Evolutionary conservation across 2,888 invertebrate species (phyloP).

Genomic region (Pristionchus exspectatus): DNA sequence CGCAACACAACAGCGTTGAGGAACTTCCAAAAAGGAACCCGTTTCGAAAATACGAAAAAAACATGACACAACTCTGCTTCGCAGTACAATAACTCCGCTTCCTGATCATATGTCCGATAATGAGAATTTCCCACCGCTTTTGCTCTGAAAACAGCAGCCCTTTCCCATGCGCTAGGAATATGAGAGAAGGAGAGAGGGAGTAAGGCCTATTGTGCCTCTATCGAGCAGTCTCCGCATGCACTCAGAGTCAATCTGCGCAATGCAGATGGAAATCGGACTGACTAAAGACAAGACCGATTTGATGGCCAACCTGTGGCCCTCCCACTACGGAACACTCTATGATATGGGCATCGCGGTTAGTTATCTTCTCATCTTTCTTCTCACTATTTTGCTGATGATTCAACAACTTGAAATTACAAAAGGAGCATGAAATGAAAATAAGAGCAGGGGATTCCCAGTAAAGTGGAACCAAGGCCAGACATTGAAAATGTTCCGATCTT

Average conservation of each 20-base stretch:
- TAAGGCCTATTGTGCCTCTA: not conserved
- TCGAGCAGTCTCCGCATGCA: not conserved
- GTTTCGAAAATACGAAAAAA: not conserved
- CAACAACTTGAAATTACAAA: not conserved
- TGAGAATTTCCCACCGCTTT: not conserved
- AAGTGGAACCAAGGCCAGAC: too few relatives aligned
- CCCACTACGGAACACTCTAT: constrained; percentile 50
- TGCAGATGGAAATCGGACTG: constrained; percentile 33
- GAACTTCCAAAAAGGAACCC: not conserved
- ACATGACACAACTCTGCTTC: not conserved
- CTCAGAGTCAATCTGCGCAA: not conserved
- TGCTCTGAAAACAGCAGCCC: not conserved
- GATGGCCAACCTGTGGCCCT: constrained; percentile 39
- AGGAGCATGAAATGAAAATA: too few relatives aligned
- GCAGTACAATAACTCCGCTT: not conserved
- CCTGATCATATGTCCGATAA: constrained; percentile 2
- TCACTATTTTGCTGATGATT: not conserved
- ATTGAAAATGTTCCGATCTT: too few relatives aligned
- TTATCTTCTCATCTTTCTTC: not conserved
- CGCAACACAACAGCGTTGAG: not conserved
- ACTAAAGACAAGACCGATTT: constrained; percentile 7
- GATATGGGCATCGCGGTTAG: constrained; percentile 51
- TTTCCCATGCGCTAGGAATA: not conserved
- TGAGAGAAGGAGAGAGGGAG: constrained; percentile 10
- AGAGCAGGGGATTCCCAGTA: too few relatives aligned